Conservation (phyloP, 2,113 vertebrate genomes). For the Coracopsis vasa region DNA sequence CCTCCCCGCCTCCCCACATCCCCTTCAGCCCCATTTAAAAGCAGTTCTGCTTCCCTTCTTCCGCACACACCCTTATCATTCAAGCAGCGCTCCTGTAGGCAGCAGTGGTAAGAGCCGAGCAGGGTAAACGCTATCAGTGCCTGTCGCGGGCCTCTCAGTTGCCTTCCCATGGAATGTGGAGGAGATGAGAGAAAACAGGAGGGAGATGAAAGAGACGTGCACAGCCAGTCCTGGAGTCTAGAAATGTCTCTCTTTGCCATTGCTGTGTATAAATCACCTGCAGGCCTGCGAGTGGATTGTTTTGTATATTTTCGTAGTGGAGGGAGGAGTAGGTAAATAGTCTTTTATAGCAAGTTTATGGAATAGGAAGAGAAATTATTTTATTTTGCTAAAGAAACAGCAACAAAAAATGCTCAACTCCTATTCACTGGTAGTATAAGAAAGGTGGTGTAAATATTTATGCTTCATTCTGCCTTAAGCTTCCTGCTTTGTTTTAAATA, state of each 20-base stretch:
- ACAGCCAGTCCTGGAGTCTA: not conserved
- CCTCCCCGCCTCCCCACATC: not conserved
- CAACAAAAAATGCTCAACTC: not conserved
- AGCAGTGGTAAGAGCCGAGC: not conserved
- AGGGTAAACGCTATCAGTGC: slow-evolving; percentile 1
- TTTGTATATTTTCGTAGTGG: not conserved
- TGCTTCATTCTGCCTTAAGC: not conserved
- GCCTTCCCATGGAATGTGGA: slow-evolving; percentile 83
- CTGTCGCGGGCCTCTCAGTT: slow-evolving; percentile 49
- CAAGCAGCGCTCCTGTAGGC: not conserved
- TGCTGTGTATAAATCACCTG: not conserved
- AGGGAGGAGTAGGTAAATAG: not conserved
- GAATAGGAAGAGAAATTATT: not conserved
- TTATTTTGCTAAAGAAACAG: not conserved
- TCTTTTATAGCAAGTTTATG: not conserved
- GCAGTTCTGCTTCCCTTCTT: not conserved
- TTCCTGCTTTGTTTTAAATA: not conserved
- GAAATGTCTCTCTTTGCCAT: not conserved
- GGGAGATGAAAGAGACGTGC: slow-evolving; percentile 61
- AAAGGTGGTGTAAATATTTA: not conserved
- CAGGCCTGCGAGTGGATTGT: not conserved
- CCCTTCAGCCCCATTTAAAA: not conserved
- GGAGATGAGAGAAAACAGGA: slow-evolving; percentile 82
- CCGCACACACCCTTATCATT: not conserved
- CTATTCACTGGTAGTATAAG: not conserved